phyloP scores from a whole-genome alignment of 2,888 invertebrate species.

The Apamea sordens region DNA sequence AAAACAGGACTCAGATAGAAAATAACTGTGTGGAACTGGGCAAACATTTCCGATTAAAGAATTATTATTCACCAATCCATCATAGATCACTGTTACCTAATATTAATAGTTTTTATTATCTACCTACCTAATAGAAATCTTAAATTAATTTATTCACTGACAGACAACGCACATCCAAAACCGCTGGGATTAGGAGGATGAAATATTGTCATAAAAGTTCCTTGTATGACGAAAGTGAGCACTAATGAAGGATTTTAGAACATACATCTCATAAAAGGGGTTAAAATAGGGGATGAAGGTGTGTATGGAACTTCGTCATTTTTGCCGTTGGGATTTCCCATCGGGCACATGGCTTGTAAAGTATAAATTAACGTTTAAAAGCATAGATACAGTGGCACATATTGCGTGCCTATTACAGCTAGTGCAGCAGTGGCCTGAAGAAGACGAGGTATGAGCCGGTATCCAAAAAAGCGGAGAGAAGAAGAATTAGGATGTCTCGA shows the following conservation, averaged over 20 bases:
- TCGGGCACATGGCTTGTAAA: neutral
- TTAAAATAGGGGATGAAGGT: neutral
- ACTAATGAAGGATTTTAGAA: neutral
- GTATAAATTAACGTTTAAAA: neutral
- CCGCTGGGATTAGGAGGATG: too few relatives aligned
- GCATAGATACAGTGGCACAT: neutral
- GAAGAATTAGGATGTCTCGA: neutral
- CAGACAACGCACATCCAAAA: too few relatives aligned
- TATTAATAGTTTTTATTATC: neutral
- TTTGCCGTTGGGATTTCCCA: neutral
- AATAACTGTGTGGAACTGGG: conserved; percentile 5
- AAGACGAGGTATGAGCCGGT: neutral
- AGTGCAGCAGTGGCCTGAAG: neutral
- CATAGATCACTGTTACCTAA: neutral
- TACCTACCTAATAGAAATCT: neutral
- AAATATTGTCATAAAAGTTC: neutral
- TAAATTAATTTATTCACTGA: neutral
- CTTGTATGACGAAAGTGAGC: neutral
- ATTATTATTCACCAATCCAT: neutral
- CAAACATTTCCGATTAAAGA: conserved; percentile 27
- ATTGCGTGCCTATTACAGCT: too few relatives aligned
- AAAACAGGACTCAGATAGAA: conserved; percentile 3
- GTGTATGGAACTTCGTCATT: neutral
- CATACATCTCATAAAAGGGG: neutral
- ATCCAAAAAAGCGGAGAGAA: neutral